A percentile compares a stretch with the other conserved stretches of the same genome.
Conservation (phyloP, 2,797 vertebrate genomes). For the Rhinoraja longicauda region DNA sequence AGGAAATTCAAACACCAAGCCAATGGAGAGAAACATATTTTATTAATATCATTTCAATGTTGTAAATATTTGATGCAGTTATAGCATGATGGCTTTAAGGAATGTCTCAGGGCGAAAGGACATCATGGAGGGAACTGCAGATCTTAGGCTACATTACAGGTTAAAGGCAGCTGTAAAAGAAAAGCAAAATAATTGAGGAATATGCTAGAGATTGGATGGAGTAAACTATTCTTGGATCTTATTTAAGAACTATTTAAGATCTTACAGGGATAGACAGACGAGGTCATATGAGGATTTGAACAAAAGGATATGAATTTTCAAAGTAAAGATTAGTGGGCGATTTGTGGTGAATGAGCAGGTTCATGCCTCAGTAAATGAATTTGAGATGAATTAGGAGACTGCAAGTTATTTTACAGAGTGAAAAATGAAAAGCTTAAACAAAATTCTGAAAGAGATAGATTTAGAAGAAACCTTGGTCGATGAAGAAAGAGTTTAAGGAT, state of each 20-base stretch:
- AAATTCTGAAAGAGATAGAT: neutral
- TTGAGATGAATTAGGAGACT: neutral
- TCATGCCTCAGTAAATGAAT: neutral
- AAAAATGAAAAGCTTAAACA: neutral
- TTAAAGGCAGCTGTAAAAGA: too few relatives aligned
- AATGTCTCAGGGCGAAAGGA: too few relatives aligned
- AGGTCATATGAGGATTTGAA: neutral
- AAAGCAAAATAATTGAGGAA: neutral
- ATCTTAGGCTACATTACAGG: too few relatives aligned
- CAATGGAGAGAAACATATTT: too few relatives aligned
- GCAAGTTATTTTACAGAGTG: neutral
- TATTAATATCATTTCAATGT: too few relatives aligned
- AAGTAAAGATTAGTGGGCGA: neutral
- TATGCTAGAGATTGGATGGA: neutral
- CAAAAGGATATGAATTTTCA: neutral
- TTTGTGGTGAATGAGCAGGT: neutral
- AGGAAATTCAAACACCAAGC: too few relatives aligned
- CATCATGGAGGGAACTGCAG: too few relatives aligned
- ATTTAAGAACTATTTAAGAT: too few relatives aligned
- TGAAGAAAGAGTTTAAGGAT: neutral
- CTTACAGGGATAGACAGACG: neutral
- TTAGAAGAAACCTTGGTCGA: neutral
- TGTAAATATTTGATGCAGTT: too few relatives aligned
- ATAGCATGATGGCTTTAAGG: too few relatives aligned
- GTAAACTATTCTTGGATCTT: neutral